phyloP scores from a whole-genome alignment of 2,797 vertebrate species.

The Myiothlypis chrysogaster region DNA sequence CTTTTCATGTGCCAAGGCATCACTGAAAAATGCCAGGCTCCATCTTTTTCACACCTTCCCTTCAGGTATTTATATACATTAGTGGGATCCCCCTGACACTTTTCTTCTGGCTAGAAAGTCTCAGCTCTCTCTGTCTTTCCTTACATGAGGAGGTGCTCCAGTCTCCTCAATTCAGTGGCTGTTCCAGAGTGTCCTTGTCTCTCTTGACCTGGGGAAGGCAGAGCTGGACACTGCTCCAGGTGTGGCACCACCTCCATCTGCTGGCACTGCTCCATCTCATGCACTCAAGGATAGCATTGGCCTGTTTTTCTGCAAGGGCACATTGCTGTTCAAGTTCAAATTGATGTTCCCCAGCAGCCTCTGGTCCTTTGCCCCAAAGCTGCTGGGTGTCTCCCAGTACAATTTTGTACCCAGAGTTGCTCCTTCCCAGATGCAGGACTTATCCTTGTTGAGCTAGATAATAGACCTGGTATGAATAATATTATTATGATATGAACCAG shows the following conservation, averaged over 20 bases:
- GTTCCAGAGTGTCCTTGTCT: not conserved
- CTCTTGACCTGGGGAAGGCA: not conserved
- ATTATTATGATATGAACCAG: not conserved
- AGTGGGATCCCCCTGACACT: not conserved
- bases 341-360: not conserved
- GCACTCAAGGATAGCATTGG: not conserved
- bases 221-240: not conserved
- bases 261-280: not conserved
- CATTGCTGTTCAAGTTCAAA: not conserved
- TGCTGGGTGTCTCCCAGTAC: not conserved
- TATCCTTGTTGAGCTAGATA: not conserved
- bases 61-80: not conserved
- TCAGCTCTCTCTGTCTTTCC: not conserved
- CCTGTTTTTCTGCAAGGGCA: not conserved
- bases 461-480: not conserved
- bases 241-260: not conserved
- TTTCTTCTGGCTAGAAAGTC: not conserved
- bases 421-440: not conserved
- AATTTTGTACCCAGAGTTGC: accelerated
- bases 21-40: not conserved
- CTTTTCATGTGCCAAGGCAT: not conserved
- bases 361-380: not conserved
- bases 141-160: not conserved
- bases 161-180: not conserved
- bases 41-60: not conserved